phyloP scores from a whole-genome alignment of 2,888 invertebrate species.

The Uloborus plumipes region DNA sequence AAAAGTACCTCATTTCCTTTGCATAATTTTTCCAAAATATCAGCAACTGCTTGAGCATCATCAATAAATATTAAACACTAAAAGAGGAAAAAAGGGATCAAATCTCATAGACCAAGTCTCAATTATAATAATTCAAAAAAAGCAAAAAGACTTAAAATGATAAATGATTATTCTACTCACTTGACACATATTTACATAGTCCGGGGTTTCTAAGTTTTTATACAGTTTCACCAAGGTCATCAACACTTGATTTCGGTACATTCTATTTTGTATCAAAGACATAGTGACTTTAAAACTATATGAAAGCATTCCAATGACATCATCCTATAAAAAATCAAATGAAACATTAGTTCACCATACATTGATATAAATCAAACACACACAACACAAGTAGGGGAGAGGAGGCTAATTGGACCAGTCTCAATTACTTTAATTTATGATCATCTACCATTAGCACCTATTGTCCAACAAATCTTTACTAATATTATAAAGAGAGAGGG shows the following conservation, averaged over 20 bases:
- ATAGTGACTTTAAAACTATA: constrained; percentile 97
- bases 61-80: constrained; percentile 96
- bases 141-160: not conserved
- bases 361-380: not conserved
- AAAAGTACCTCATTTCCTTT: constrained; percentile 77
- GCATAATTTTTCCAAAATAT: constrained; percentile 90
- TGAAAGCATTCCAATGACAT: constrained; percentile 88
- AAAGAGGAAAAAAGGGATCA: not conserved
- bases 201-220: constrained; percentile 88
- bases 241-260: constrained; percentile 91
- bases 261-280: constrained; percentile 94
- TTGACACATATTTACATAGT: constrained; percentile 96
- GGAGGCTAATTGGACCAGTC: too few species aligned
- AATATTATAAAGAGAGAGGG: too few species aligned
- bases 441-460: too few species aligned
- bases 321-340: constrained; percentile 76
- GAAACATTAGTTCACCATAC: not conserved
- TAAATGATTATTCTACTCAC: constrained; percentile 66
- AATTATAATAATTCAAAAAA: not conserved
- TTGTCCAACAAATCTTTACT: too few species aligned
- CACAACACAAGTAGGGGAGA: too few species aligned
- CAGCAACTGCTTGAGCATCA: constrained; percentile 92
- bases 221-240: constrained; percentile 91
- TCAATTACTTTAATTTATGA: too few species aligned
- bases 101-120: not conserved